These are phyloP conservation scores for Drosophila baimaii DNA, from an alignment of 1,140 invertebrate species.

Conservation along the genomic window DNA sequence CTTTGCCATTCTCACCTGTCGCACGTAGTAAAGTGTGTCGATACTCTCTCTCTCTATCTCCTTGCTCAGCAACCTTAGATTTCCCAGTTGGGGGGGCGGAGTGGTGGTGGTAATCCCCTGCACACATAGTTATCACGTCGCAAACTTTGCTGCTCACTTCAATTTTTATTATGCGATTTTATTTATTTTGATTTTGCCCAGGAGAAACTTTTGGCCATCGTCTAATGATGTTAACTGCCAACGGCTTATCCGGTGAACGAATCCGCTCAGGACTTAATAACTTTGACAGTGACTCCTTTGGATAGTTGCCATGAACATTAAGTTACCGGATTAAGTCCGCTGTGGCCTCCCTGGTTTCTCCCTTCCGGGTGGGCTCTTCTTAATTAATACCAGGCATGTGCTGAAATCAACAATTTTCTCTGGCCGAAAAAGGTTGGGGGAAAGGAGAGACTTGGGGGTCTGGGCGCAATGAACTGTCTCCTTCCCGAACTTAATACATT, in stretches of 20 bases:
- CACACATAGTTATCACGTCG: slow-evolving; percentile 75
- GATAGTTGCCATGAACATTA: slow-evolving; percentile 39
- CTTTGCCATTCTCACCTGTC: slow-evolving; percentile 62
- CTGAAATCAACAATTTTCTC: slow-evolving; percentile 54
- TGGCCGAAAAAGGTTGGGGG: slow-evolving; percentile 1
- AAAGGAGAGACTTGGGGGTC: background rate
- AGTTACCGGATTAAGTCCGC: slow-evolving; percentile 28
- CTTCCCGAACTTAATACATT: slow-evolving; percentile 36
- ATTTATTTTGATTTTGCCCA: slow-evolving; percentile 74
- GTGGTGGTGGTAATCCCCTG: slow-evolving; percentile 29
- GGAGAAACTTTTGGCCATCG: slow-evolving; percentile 63
- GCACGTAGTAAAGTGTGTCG: slow-evolving; percentile 55
- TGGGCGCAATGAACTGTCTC: slow-evolving; percentile 45
- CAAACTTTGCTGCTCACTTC: slow-evolving; percentile 71
- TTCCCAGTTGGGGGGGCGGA: slow-evolving; percentile 3
- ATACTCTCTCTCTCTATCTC: slow-evolving; percentile 39
- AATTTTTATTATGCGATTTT: slow-evolving; percentile 83
- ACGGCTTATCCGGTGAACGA: slow-evolving; percentile 65
- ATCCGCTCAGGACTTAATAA: slow-evolving; percentile 71
- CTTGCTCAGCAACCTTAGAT: no score
- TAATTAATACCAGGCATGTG: slow-evolving; percentile 70
- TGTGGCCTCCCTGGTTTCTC: slow-evolving; percentile 25
- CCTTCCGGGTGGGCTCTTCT: slow-evolving; percentile 23
- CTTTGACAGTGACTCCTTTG: slow-evolving; percentile 32
- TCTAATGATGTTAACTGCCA: slow-evolving; percentile 76